Evolutionary conservation across 2,797 vertebrate genomes (phyloP).

Genomic region (Microcaecilia unicolor): DNA sequence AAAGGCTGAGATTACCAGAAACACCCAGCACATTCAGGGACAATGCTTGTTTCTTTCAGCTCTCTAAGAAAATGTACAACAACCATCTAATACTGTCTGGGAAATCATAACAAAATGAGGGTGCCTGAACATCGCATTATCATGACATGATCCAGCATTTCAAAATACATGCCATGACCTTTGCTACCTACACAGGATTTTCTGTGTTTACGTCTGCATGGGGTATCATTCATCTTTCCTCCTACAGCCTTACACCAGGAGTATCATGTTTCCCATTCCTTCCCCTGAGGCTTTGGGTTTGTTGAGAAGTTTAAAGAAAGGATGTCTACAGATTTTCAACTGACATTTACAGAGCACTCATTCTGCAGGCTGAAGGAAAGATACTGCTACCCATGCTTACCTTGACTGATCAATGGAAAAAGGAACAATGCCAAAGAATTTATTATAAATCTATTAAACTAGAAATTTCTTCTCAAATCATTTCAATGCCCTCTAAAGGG

Average conservation of each 20-base stretch:
- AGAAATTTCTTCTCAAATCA: no score
- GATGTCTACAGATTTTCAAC: background rate
- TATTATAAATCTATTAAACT: no score
- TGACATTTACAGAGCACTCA: constrained; percentile 13
- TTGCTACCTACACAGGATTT: background rate
- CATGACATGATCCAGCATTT: constrained; percentile 8
- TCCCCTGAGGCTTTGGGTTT: background rate
- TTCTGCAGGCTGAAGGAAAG: constrained; percentile 1
- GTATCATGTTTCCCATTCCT: background rate
- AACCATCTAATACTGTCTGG: no score
- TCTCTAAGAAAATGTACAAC: no score
- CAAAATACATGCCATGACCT: constrained; percentile 7
- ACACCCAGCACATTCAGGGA: no score
- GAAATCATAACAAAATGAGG: constrained; percentile 1
- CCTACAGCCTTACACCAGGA: constrained; percentile 4
- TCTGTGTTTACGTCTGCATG: constrained; percentile 10
- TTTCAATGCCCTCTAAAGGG: no score
- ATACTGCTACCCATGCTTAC: background rate
- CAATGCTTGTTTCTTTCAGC: no score
- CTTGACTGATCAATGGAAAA: background rate
- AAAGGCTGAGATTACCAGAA: no score
- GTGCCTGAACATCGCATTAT: constrained; percentile 6
- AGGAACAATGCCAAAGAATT: background rate
- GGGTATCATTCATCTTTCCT: constrained; percentile 9
- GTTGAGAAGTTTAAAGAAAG: constrained; percentile 13